These are phyloP conservation scores for Anseranas semipalmata DNA, from an alignment of 2,113 vertebrate genomes.

Conservation along the genomic window DNA sequence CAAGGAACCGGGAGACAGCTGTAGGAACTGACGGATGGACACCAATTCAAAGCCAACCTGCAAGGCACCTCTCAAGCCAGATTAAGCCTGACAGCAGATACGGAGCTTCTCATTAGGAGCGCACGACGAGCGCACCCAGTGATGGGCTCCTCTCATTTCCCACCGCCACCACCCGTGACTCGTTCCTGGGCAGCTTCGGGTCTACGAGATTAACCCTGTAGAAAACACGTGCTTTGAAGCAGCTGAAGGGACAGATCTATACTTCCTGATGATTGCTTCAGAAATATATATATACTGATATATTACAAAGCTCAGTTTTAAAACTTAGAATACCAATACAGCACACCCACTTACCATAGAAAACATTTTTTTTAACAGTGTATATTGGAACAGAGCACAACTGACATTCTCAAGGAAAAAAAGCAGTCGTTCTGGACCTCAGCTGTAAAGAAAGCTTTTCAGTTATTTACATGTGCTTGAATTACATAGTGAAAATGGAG, in stretches of 20 bases:
- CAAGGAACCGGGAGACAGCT: background rate
- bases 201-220: background rate
- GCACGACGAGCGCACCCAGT: background rate
- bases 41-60: background rate
- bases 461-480: background rate
- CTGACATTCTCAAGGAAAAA: background rate
- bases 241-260: background rate
- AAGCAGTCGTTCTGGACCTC: background rate
- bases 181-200: background rate
- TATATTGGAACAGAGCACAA: background rate
- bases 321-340: background rate
- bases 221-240: background rate
- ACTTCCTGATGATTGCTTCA: background rate
- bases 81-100: background rate
- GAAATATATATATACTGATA: background rate
- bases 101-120: background rate
- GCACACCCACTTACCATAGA: background rate
- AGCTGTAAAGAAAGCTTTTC: background rate
- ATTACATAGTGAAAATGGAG: slow-evolving; percentile 4
- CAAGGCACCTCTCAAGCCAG: background rate
- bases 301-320: background rate
- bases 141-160: background rate
- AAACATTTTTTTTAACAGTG: background rate
- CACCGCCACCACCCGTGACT: background rate
- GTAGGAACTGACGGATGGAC: background rate